Evolutionary conservation across 2,113 vertebrate species (phyloP), one percentile per base, ranked within the genome.

Genomic region (Desmodus rotundus): DNA sequence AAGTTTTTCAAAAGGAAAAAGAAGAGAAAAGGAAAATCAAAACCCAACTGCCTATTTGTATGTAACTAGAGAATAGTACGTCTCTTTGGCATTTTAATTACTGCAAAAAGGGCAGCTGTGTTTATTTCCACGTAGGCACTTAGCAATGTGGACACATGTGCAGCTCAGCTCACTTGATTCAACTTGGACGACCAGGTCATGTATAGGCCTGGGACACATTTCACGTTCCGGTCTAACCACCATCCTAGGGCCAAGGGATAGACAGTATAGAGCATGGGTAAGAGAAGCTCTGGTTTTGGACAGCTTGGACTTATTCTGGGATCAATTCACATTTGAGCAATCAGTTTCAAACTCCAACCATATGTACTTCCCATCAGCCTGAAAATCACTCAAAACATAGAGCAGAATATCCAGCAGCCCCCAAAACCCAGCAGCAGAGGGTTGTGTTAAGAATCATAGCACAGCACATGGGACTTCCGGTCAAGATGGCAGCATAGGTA

Each of bases 41-140:
- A 93, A 63, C 15, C 74, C 17, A 36, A 38, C 2, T 20, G 68
- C 26, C 43, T 7, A 10, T 2, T 16, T 3, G 5, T 41, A 43
- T 20, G 7, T 50, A n/a, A 38, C 5, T 26, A 61, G 54, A 88
- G 22, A 52, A 28, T 1, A 38, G 43, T 9, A 8, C 8, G 38
- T 14, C 14, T 8, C 2, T 6, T 70, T 1, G 68, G 47, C 31
- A 13, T 52, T 70, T 63, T 20, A 20, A 28, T 43, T 6, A 16
- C 73, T 43, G 58, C 95, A 93, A 95, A 58, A 84, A 82, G 81
- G 67, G 41, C 78, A 84, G 41, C 58, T 56, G 65, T 76, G 83
- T 83, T n/a, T 67, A 85, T 73, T 81, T 95, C 96, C 96, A 96
- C 15, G 65, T 61, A 89, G 82, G 91, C 5, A 17, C 52, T 87